Base-by-base conservation (phyloP, 2,113 vertebrate species). In the Pangasianodon gigas region DNA sequence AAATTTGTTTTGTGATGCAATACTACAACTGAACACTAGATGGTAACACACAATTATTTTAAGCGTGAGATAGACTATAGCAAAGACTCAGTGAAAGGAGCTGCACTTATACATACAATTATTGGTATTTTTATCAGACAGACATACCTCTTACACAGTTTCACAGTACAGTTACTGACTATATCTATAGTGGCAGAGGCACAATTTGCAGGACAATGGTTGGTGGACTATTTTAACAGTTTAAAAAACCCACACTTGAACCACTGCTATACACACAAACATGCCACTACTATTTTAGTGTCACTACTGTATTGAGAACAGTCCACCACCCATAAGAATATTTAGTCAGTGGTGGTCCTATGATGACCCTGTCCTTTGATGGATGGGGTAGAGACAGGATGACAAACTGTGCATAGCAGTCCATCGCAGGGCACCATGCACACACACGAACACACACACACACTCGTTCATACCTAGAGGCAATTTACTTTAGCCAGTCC, bases 11-110 rank as follows among this genome's bases (percentile, higher is more conserved):
- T 41, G 7, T 16, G 0, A 19, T 90, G 84, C 79, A 89, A 80
- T 54, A 2, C 58, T n/a, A 24, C 6, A 89, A 52, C 14, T 82
- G 3, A 87, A 92, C 95, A 93, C 93, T 91, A 95, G 95, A 82
- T 93, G 95, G 93, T 2, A 62, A 82, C 84, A 88, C 75, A 41
- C 41, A 69, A 85, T 91, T 83, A 88, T 56, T 88, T 85, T 85
- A 86, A 75, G 46, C 14, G 44, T 4, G 7, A 84, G 48, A 74
- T 0, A 41, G 19, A 4, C 52, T 9, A 58, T 4, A 13, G 32
- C n/a, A 41, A 58, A 58, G 52, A 21, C 19, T 81, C 48, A 32
- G 6, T 58, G 29, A 82, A 32, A 32, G 14, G 16, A 54, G 29
- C 79, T 54, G 16, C 29, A 32, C 44, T 29, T 51, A 29, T 2